Conservation (phyloP, 2,113 vertebrate genomes). For the Dermatemys mawii region DNA sequence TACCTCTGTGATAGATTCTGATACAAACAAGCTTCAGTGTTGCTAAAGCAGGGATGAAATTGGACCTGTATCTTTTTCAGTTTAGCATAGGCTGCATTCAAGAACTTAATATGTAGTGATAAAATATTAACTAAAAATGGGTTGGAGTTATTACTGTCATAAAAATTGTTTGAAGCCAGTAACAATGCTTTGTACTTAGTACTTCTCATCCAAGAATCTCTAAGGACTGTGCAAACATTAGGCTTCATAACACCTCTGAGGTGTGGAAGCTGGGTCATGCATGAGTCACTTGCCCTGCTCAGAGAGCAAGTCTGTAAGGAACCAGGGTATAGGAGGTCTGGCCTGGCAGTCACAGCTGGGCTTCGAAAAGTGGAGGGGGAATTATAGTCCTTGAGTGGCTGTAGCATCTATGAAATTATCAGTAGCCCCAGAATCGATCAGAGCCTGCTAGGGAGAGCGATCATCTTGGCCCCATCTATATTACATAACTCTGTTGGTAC, state of each 20-base stretch:
- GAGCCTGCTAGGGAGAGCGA: too few species aligned
- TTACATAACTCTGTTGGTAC: too few species aligned
- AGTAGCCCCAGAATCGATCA: too few species aligned
- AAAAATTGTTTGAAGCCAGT: neutral
- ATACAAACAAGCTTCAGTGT: neutral
- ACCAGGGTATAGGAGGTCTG: too few species aligned
- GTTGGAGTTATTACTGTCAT: neutral
- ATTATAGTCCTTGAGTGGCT: too few species aligned
- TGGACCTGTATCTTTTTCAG: neutral
- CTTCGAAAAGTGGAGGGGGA: too few species aligned
- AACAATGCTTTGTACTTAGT: neutral
- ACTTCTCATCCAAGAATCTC: neutral
- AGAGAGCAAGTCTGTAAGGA: neutral
- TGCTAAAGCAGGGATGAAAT: neutral
- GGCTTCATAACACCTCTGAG: neutral
- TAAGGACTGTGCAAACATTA: neutral
- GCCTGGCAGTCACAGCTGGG: too few species aligned
- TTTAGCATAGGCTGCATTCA: neutral
- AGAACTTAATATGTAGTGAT: neutral
- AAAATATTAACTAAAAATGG: neutral
- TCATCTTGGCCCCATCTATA: too few species aligned
- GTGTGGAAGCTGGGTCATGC: neutral
- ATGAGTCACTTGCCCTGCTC: neutral
- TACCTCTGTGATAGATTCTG: neutral
- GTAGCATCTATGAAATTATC: too few species aligned